Conservation (phyloP, 1,140 invertebrate genomes). For the Cataglyphis hispanica region DNA sequence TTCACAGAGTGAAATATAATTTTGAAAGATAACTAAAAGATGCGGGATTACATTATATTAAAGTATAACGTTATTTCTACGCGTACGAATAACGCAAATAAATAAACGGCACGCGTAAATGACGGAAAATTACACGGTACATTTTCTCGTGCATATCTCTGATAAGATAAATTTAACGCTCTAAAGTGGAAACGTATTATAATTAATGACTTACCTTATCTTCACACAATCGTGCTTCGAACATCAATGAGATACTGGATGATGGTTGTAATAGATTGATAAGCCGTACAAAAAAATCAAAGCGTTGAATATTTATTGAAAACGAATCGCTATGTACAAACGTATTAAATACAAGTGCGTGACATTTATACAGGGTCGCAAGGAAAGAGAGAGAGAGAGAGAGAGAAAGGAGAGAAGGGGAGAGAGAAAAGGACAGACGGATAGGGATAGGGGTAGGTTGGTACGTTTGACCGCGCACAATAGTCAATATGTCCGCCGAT, state of each 20-base stretch:
- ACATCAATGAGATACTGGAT: not conserved
- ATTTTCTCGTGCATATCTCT: slow-evolving; percentile 27
- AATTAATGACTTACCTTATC: slow-evolving; percentile 37
- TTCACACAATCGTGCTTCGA: not conserved
- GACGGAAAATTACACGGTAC: not conserved
- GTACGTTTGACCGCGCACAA: slow-evolving; percentile 66
- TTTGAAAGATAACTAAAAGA: slow-evolving; percentile 14
- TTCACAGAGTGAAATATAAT: not conserved
- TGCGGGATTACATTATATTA: slow-evolving; percentile 6
- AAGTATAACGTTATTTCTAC: not conserved
- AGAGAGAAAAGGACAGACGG: slow-evolving; percentile 39
- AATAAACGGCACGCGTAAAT: slow-evolving; percentile 29
- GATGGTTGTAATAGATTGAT: not conserved
- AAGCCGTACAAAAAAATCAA: slow-evolving; percentile 71
- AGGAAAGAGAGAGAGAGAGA: slow-evolving; percentile 22
- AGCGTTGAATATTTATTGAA: slow-evolving; percentile 82
- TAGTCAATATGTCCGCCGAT: slow-evolving; percentile 77
- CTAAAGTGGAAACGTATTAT: slow-evolving; percentile 7
- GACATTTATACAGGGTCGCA: slow-evolving; percentile 80
- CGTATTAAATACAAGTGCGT: slow-evolving; percentile 80
- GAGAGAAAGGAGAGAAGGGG: not conserved
- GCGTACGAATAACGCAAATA: not conserved
- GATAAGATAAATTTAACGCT: slow-evolving; percentile 3
- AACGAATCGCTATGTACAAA: slow-evolving; percentile 81
- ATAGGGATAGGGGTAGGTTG: not conserved